Percentiles rank a stretch among this genome's conserved stretches.
Evolutionary conservation across 1,140 invertebrate species (phyloP).

Genomic region (Lucilia cuprina): DNA sequence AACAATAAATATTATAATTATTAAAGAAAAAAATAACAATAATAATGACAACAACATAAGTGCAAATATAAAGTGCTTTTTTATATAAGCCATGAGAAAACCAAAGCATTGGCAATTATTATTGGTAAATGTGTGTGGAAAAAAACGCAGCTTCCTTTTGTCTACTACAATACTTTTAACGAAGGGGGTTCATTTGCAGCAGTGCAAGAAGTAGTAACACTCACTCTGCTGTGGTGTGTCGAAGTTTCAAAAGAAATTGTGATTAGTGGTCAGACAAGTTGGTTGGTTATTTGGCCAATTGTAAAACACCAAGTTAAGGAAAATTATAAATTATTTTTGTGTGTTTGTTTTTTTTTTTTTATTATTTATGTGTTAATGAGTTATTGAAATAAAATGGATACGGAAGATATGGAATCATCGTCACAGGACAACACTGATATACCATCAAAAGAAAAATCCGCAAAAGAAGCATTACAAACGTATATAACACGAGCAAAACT

Average conservation of each 20-base stretch:
- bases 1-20: background rate
- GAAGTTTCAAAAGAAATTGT: background rate
- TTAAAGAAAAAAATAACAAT: background rate
- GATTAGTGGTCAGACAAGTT: conserved; percentile 31
- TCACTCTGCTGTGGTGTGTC: background rate
- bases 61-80: background rate
- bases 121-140: conserved; percentile 30
- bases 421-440: background rate
- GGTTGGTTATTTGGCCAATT: background rate
- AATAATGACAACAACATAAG: conserved; percentile 12
- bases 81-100: conserved; percentile 24
- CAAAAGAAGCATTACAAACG: conserved; percentile 48
- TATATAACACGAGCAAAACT: conserved; percentile 59
- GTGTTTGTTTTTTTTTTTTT: too few species aligned
- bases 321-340: background rate
- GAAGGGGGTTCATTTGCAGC: conserved; percentile 13
- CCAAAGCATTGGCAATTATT: background rate
- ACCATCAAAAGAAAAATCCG: conserved; percentile 20
- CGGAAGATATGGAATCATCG: conserved; percentile 27
- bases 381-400: background rate
- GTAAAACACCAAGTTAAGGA: background rate
- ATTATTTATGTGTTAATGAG: too few species aligned
- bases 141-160: conserved; percentile 27
- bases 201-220: conserved; percentile 12
- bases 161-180: background rate